These are phyloP conservation scores for Epinotia bilunana DNA, from an alignment of 2,888 invertebrate genomes.

Conservation along the genomic window DNA sequence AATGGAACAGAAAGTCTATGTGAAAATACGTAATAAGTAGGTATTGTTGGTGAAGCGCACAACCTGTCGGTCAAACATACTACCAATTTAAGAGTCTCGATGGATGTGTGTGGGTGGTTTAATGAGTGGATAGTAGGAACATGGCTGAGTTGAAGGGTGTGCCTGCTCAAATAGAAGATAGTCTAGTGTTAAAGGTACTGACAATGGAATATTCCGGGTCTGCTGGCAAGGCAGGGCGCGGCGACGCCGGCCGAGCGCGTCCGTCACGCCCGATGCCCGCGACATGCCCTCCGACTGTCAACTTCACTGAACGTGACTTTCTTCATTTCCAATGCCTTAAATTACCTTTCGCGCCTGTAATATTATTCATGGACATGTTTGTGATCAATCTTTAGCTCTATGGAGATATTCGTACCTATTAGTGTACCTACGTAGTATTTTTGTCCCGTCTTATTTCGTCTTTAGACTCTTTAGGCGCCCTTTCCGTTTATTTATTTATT, in stretches of 20 bases:
- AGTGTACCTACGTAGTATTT: neutral
- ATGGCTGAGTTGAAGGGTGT: slow-evolving; percentile 14
- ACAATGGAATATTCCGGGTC: slow-evolving; percentile 55
- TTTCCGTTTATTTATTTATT: no score
- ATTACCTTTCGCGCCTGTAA: neutral
- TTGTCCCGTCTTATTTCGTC: no score
- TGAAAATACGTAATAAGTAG: no score
- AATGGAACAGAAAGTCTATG: slow-evolving; percentile 44
- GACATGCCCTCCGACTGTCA: slow-evolving; percentile 66
- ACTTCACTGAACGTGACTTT: slow-evolving; percentile 41
- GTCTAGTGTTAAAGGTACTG: slow-evolving; percentile 34
- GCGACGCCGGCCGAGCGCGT: slow-evolving; percentile 69
- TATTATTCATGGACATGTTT: slow-evolving; percentile 17
- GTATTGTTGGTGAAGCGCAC: no score
- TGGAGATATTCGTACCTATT: neutral
- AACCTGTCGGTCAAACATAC: no score
- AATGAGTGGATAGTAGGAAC: neutral
- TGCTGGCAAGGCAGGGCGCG: slow-evolving; percentile 56
- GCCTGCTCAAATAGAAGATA: slow-evolving; percentile 25
- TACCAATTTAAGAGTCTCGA: no score
- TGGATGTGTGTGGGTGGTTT: no score
- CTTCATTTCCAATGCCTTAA: slow-evolving; percentile 38
- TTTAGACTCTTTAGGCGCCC: no score
- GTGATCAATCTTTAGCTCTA: neutral
- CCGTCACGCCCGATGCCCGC: slow-evolving; percentile 72